A percentile compares a stretch with the other conserved stretches of the same genome.
Conservation (phyloP, 2,888 invertebrate genomes). For the Homarus gammarus region DNA sequence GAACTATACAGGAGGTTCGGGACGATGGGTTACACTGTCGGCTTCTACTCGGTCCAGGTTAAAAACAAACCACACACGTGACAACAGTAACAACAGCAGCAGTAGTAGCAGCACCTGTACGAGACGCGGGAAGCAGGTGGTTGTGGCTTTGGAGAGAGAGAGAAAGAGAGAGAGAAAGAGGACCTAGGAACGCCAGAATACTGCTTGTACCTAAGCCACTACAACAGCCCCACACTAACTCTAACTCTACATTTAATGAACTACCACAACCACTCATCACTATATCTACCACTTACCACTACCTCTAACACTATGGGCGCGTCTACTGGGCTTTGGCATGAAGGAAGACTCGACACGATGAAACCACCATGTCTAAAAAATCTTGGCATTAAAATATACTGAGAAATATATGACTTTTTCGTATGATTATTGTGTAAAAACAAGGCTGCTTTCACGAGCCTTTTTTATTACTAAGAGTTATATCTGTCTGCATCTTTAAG, state of each 20-base stretch:
- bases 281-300: conserved; percentile 48
- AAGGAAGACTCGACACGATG: not conserved
- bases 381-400: no score
- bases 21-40: no score
- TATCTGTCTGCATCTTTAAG: no score
- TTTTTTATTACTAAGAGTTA: no score
- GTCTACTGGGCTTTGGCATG: conserved; percentile 10
- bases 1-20: no score
- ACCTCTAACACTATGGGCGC: conserved; percentile 32
- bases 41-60: no score
- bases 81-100: not conserved
- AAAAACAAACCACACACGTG: no score
- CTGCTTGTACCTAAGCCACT: conserved; percentile 33
- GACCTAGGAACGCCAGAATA: conserved; percentile 10
- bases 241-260: not conserved
- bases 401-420: no score
- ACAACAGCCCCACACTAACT: conserved; percentile 36
- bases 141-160: not conserved
- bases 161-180: no score
- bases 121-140: conserved; percentile 1
- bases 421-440: no score
- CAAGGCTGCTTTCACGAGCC: no score
- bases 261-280: conserved; percentile 33
- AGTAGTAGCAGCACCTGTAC: not conserved
- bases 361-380: conserved; percentile 3